Evolutionary conservation across 2,113 vertebrate species (phyloP).

Genomic region (Suricata suricatta): DNA sequence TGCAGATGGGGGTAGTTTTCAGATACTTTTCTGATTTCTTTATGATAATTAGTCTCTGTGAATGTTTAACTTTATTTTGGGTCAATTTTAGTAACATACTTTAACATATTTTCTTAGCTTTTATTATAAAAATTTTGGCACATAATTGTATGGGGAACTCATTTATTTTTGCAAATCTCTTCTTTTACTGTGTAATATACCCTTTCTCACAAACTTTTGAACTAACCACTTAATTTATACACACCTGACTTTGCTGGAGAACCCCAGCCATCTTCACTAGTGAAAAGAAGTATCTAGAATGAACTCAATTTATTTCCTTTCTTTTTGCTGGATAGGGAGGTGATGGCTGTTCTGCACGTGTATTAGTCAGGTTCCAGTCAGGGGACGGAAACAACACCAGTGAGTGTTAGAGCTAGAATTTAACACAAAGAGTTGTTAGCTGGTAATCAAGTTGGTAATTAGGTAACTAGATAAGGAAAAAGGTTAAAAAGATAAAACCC

Average conservation of each 20-base stretch:
- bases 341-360: not conserved
- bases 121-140: not conserved
- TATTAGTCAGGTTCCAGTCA: not conserved
- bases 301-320: not conserved
- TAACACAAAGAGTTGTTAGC: not conserved
- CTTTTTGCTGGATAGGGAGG: not conserved
- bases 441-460: not conserved
- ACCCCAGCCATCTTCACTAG: not conserved
- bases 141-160: not conserved
- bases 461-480: not conserved
- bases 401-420: not conserved
- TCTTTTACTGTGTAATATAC: not conserved
- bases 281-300: not conserved
- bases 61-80: not conserved
- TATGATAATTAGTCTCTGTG: not conserved
- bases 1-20: not conserved
- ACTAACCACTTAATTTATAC: not conserved
- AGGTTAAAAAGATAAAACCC: not conserved
- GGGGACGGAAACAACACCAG: not conserved
- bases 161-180: not conserved
- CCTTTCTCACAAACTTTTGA: not conserved
- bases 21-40: not conserved
- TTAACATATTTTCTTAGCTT: not conserved
- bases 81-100: not conserved
- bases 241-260: not conserved